Evolutionary conservation across 2,113 vertebrate species (phyloP).

Genomic region (Carassius auratus): DNA sequence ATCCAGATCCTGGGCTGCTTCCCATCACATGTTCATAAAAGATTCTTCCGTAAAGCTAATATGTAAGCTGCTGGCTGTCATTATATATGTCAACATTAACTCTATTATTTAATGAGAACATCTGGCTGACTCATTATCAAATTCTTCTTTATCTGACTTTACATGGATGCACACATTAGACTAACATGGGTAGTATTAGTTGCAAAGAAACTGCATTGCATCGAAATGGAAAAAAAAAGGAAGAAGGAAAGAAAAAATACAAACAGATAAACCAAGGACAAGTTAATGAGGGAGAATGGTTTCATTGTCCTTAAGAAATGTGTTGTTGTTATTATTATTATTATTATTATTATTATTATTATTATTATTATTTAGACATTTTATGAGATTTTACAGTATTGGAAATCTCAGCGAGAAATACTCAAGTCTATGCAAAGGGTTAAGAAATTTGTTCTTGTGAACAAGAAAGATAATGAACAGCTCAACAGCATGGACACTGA

Average conservation of each 20-base stretch:
- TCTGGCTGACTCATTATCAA: background rate
- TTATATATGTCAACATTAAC: background rate
- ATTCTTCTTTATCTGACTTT: background rate
- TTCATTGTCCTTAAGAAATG: background rate
- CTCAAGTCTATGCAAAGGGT: background rate
- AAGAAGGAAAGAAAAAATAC: background rate
- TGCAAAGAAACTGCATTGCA: background rate
- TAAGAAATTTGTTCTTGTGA: background rate
- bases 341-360: background rate
- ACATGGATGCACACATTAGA: background rate
- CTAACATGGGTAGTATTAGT: background rate
- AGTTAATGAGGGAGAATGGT: background rate
- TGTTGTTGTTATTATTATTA: background rate
- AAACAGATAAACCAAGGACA: background rate
- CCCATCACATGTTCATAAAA: constrained; percentile 66
- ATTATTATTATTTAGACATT: background rate
- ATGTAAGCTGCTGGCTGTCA: no score
- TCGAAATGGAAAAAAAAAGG: background rate
- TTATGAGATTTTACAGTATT: background rate
- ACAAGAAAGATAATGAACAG: no score
- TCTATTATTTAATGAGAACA: background rate
- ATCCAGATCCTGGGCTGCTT: constrained; percentile 83
- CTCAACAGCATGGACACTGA: no score
- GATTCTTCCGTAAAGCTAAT: constrained; percentile 34
- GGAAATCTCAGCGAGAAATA: no score